These are phyloP conservation scores for Teleogryllus oceanicus DNA, from an alignment of 2,888 invertebrate species.

Conservation along the genomic window DNA sequence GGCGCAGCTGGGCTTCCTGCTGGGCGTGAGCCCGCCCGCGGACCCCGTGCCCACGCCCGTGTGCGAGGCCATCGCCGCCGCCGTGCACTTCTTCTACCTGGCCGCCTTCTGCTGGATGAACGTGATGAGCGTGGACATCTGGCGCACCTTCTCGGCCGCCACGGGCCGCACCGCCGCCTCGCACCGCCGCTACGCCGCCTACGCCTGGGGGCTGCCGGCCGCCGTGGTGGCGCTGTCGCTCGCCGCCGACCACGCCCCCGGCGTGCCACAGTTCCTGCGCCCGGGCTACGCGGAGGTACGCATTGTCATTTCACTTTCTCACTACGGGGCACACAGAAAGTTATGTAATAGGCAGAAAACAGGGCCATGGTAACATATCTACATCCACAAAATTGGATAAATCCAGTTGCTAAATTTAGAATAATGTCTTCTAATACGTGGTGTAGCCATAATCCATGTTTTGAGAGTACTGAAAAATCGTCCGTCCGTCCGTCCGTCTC, in stretches of 20 bases:
- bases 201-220: constrained; percentile 47
- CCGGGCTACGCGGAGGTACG: constrained; percentile 26
- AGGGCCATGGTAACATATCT: too few species aligned
- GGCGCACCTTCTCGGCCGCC: constrained; percentile 45
- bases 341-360: too few species aligned
- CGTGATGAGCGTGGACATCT: constrained; percentile 49
- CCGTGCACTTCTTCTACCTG: constrained; percentile 48
- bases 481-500: too few species aligned
- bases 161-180: constrained; percentile 32
- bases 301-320: too few species aligned
- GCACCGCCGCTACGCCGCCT: constrained; percentile 42
- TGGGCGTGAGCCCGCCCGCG: constrained; percentile 28
- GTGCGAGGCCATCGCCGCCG: constrained; percentile 40
- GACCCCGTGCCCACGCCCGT: constrained; percentile 19
- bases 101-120: constrained; percentile 51
- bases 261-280: constrained; percentile 31
- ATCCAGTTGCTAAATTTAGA: too few species aligned
- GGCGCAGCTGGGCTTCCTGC: constrained; percentile 43
- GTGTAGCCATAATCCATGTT: too few species aligned
- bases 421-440: too few species aligned
- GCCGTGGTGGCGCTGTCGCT: constrained; percentile 41
- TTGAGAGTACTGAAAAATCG: too few species aligned
- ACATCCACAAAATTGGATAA: too few species aligned
- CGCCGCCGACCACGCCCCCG: constrained; percentile 37
- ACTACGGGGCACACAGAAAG: too few species aligned